Evolutionary conservation across 2,113 vertebrate species (phyloP), one percentile per base, ranked within the genome.

Genomic region (Callipepla squamata): DNA sequence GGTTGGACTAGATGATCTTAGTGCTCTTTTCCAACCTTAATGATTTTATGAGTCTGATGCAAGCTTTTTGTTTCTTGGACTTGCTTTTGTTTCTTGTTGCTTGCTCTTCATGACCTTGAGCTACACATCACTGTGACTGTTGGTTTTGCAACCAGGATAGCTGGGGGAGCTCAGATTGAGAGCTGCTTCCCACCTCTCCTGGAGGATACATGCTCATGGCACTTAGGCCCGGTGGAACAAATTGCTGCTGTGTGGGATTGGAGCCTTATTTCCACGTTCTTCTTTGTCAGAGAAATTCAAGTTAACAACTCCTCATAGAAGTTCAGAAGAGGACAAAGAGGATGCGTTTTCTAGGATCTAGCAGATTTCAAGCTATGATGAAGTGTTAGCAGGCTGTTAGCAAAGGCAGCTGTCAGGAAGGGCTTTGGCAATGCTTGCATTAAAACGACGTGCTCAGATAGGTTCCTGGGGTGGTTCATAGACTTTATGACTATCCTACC

Each of bases 381-480:
- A 55, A 81, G 77, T 66, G 83, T 72, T 69, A 70, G 63, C 61
- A 70, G 61, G 8, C 61, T 62, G 51, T 74, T 75, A 85, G 40
- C 65, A 83, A 80, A 93, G 51, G 51, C 65, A 83, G 18, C 50
- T 74, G 42, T 74, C 82, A 83, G 28, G 57, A 75, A 91, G 75
- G 48, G 20, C 59, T 95, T 90, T 91, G 87, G 81, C 61, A 83
- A 12, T 45, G 22, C 50, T 76, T 92, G 78, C 73, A 30, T 47
- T 74, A 86, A 85, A n/a, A 61, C 16, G n/a, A 82, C 10, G 1
- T 57, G 67, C 34, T 90, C 81, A 87, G 36, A 87, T 74, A 74
- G 57, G 68, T 94, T 90, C 26, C 76, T 75, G 72, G 75, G 57
- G 40, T 36, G 34, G 51, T 62, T 94, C 76, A 51, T 57, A 79